These are phyloP conservation scores for Martes martes DNA, from an alignment of 2,113 vertebrate species.

Conservation along the genomic window DNA sequence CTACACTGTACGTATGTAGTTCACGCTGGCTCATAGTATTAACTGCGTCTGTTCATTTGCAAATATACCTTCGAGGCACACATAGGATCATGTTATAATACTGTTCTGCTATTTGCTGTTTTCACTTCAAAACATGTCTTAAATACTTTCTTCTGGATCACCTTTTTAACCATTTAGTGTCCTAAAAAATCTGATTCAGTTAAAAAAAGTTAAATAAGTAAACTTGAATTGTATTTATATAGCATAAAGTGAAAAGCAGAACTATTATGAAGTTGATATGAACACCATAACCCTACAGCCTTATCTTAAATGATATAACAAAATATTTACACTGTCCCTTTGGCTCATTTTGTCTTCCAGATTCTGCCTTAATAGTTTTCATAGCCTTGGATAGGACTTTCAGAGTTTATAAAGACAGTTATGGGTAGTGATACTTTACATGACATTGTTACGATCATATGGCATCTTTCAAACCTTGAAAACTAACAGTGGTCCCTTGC, in stretches of 20 bases:
- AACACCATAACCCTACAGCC: neutral
- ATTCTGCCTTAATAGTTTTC: neutral
- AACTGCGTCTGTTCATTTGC: neutral
- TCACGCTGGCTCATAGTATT: neutral
- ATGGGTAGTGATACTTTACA: neutral
- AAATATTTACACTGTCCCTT: neutral
- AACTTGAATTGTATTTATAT: neutral
- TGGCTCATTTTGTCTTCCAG: neutral
- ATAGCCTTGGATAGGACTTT: neutral
- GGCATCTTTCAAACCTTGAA: neutral
- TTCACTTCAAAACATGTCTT: neutral
- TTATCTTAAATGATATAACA: neutral
- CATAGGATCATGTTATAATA: neutral
- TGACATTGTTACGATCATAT: neutral
- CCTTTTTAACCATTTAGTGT: neutral
- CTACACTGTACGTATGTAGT: neutral
- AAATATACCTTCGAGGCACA: neutral
- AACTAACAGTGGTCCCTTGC: neutral
- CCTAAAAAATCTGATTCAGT: neutral
- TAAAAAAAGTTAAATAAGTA: neutral
- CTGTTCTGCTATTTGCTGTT: neutral
- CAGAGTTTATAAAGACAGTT: neutral
- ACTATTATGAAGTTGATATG: neutral
- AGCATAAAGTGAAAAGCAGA: neutral
- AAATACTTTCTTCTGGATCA: neutral